Evolutionary conservation across 2,113 vertebrate genomes (phyloP), one percentile per base, ranked within the genome.

Genomic region (Stercorarius parasiticus): DNA sequence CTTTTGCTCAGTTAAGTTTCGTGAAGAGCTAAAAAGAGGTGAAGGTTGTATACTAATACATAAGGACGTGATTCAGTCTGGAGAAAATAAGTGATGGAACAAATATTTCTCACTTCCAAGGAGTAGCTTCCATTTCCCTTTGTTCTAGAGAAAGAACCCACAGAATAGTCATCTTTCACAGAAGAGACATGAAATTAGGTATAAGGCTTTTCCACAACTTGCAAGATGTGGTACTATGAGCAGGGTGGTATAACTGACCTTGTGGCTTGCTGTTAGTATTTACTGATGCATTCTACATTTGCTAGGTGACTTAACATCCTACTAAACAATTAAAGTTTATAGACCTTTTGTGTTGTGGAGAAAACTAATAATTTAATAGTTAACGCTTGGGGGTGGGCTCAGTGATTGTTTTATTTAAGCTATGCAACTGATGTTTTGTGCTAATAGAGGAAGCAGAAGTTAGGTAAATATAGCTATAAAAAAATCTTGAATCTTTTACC

Each of bases 1-100:
- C 67, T 56, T 77, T 87, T 86, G 49, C 66, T 90, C 21, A 19
- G 64, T 70, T 47, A 36, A 17, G 58, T 91, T 50, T 56, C 3
- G 3, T 10, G 21, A 62, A 88, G 90, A 97, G 70, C 94, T 95
- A 88, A 97, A 94, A 45, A 70, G 88, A 93, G 65, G 72, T 82
- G 43, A 56, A 55, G 23, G 25, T 90, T 86, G 59, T 88, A 32
- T 78, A 21, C 64, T 56, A 2, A 9, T 84, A 40, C 70, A 90
- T 83, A 80, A 15, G 82, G 88, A 80, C 45, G 72, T 90, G 15
- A 42, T 56, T 56, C 10, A 38, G 36, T 61, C 62, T 84, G 93
- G 76, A 92, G 92, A 95, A 93, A 74, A 30, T 17, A 84, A 94
- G 18, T 18, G 34, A 50, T 91, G 81, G 90, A 93, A 93, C 56